Evolutionary conservation across 1,140 invertebrate genomes (phyloP).

Genomic region (Penaeus japonicus): DNA sequence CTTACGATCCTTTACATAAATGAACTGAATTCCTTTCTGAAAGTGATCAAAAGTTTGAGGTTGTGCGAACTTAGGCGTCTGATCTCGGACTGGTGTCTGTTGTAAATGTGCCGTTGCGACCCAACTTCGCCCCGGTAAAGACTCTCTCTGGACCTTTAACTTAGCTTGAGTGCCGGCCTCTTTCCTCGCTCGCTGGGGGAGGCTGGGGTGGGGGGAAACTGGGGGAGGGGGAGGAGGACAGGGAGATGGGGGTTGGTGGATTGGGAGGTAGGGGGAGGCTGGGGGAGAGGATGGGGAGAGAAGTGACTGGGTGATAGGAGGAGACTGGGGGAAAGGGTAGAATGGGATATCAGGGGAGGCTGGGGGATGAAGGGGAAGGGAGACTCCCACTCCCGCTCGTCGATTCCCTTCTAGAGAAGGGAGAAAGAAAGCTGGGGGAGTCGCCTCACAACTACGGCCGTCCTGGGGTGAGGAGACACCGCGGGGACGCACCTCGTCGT

Average conservation of each 20-base stretch:
- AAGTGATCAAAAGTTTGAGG: constrained; percentile 25
- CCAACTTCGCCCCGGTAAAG: no score
- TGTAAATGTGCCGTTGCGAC: no score
- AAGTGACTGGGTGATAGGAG: not conserved
- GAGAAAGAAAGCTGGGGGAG: no score
- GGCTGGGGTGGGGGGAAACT: not conserved
- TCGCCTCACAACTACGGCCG: no score
- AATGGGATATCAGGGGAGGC: not conserved
- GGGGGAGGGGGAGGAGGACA: not conserved
- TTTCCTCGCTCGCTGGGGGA: not conserved
- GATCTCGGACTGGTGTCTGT: no score
- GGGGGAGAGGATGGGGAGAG: not conserved
- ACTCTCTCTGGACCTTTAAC: no score
- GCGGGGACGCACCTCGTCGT: no score
- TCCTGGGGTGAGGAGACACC: no score
- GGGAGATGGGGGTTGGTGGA: not conserved
- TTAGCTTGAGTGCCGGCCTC: no score
- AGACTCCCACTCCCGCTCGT: no score
- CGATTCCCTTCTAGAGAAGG: no score
- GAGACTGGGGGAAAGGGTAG: not conserved
- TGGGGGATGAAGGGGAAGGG: not conserved
- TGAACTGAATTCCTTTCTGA: constrained; percentile 41
- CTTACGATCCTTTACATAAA: constrained; percentile 45
- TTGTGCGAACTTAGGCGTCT: not conserved
- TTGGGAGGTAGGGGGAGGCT: not conserved